Evolutionary conservation across 1,140 invertebrate species (phyloP).

Genomic region (Glossosoma conforme): DNA sequence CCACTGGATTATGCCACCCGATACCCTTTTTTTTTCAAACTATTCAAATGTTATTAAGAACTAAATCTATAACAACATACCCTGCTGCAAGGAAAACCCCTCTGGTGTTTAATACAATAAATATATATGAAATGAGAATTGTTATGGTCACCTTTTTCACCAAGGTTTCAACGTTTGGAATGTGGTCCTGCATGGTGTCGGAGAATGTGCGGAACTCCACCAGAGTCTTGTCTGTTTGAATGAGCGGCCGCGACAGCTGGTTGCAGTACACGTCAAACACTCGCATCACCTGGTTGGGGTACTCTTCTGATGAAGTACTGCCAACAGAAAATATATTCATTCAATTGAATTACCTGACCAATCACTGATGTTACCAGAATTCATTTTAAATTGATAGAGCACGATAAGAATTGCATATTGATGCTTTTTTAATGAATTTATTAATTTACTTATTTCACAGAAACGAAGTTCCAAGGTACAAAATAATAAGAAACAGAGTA

Average conservation of each 20-base stretch:
- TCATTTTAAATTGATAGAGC: background rate
- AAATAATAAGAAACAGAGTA: no score
- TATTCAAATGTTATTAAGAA: no score
- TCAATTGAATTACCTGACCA: background rate
- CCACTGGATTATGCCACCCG: no score
- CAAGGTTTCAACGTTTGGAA: constrained; percentile 18
- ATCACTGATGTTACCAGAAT: background rate
- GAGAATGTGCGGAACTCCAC: constrained; percentile 24
- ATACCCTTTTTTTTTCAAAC: no score
- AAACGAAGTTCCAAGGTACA: no score
- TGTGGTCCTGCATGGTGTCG: constrained; percentile 22
- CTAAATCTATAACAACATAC: no score
- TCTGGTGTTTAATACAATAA: no score
- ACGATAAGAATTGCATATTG: background rate
- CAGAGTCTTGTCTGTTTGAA: constrained; percentile 19
- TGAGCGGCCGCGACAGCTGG: constrained; percentile 23
- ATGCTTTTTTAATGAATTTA: background rate
- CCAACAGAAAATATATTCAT: background rate
- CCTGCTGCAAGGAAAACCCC: no score
- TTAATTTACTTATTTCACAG: no score
- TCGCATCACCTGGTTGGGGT: constrained; percentile 21
- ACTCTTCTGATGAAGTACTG: constrained; percentile 21
- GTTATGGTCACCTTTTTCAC: constrained; percentile 19
- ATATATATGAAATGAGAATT: background rate
- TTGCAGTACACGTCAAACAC: constrained; percentile 25